These are phyloP conservation scores for Silurus asotus DNA, from an alignment of 2,113 vertebrate species.

Conservation along the genomic window DNA sequence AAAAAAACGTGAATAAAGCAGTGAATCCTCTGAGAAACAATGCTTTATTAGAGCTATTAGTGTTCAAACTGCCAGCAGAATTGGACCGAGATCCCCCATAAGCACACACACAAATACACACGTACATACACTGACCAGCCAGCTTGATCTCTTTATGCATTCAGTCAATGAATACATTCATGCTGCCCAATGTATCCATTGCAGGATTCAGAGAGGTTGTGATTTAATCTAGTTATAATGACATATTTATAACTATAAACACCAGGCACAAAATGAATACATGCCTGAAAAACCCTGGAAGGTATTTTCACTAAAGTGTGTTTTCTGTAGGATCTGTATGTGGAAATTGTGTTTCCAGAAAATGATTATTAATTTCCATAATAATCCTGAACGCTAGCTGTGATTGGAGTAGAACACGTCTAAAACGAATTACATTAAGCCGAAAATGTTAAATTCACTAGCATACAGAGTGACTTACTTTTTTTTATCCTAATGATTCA, in stretches of 20 bases:
- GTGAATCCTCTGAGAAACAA: slow-evolving; percentile 83
- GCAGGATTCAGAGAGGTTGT: neutral
- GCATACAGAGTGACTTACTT: slow-evolving; percentile 11
- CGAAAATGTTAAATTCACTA: slow-evolving; percentile 6
- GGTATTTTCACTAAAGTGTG: slow-evolving; percentile 12
- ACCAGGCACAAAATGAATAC: neutral
- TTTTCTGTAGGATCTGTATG: slow-evolving; percentile 26
- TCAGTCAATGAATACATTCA: neutral
- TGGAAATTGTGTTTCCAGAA: slow-evolving; percentile 6
- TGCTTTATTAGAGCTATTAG: slow-evolving; percentile 92
- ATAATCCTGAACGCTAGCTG: slow-evolving; percentile 18
- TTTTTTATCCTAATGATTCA: slow-evolving; percentile 30
- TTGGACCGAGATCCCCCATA: slow-evolving; percentile 72
- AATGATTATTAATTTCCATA: slow-evolving; percentile 27
- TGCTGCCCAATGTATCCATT: slow-evolving; percentile 3
- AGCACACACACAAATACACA: slow-evolving; percentile 57
- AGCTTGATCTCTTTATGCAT: neutral
- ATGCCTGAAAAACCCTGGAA: slow-evolving; percentile 1
- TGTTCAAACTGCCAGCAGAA: slow-evolving; percentile 72
- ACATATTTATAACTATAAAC: slow-evolving; percentile 27
- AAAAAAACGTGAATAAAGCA: slow-evolving; percentile 90
- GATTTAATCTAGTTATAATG: slow-evolving; percentile 29
- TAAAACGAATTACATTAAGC: slow-evolving; percentile 40
- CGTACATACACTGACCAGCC: slow-evolving; percentile 43
- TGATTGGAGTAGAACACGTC: slow-evolving; percentile 7